Conservation (phyloP, 2,113 vertebrate genomes). For the Microtus oregoni region DNA sequence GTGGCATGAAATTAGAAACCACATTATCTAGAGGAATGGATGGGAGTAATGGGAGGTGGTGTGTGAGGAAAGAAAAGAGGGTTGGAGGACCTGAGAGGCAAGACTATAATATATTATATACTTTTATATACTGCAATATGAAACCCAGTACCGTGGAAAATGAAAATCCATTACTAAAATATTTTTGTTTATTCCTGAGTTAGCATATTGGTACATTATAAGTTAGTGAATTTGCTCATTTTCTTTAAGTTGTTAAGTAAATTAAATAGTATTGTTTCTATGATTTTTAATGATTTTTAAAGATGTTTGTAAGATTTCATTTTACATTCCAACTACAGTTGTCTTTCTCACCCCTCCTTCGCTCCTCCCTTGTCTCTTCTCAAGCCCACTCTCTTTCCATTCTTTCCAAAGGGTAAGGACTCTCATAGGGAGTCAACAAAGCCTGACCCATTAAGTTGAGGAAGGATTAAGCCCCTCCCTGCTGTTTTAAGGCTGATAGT, state of each 20-base stretch:
- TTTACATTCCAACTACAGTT: too few species aligned
- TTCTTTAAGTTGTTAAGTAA: neutral
- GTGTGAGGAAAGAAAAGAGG: neutral
- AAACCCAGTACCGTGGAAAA: neutral
- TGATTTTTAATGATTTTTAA: too few species aligned
- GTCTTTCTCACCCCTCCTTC: too few species aligned
- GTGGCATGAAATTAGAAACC: neutral
- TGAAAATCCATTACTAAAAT: neutral
- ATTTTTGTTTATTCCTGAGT: neutral
- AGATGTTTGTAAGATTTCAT: too few species aligned
- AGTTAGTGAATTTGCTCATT: neutral
- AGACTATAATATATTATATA: too few species aligned
- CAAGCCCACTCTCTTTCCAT: too few species aligned
- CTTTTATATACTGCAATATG: neutral
- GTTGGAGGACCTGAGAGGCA: neutral
- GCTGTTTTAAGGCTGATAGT: too few species aligned
- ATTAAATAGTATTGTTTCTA: neutral
- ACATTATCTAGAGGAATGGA: neutral
- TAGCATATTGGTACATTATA: neutral
- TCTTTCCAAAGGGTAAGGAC: too few species aligned
- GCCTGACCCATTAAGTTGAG: too few species aligned
- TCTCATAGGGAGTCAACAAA: too few species aligned
- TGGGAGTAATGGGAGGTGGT: neutral
- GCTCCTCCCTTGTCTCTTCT: too few species aligned
- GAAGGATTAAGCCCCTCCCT: too few species aligned